These are phyloP conservation scores for Pangasius djambal DNA, from an alignment of 2,797 vertebrate genomes.

Conservation along the genomic window DNA sequence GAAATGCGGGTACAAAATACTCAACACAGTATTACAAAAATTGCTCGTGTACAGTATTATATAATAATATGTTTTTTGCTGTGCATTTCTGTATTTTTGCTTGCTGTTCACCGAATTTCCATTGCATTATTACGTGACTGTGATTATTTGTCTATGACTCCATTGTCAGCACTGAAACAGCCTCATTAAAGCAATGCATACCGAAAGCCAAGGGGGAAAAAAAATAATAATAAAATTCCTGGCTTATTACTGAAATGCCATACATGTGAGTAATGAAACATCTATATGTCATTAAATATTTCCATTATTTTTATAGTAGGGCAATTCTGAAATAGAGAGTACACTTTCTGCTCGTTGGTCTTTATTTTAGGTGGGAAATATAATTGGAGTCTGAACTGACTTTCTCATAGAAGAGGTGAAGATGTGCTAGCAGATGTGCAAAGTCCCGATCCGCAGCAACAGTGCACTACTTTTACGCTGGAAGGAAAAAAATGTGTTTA, in stretches of 20 bases:
- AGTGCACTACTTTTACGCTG: neutral
- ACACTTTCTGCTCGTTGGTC: neutral
- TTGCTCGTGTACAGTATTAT: neutral
- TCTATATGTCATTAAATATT: neutral
- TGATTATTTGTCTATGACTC: neutral
- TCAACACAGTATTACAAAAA: slow-evolving; percentile 13
- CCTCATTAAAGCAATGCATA: neutral
- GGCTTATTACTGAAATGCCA: neutral
- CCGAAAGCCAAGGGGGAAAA: neutral
- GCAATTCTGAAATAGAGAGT: neutral
- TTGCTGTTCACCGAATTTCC: neutral
- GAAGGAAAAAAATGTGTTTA: neutral
- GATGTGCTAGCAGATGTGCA: too few species aligned
- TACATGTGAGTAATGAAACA: neutral
- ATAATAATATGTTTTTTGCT: neutral
- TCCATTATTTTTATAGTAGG: neutral
- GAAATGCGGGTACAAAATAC: slow-evolving; percentile 38
- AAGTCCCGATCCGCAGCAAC: neutral
- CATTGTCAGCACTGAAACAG: neutral
- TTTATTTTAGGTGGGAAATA: neutral
- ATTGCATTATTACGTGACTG: neutral
- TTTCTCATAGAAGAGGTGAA: neutral
- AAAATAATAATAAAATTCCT: neutral
- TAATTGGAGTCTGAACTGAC: neutral
- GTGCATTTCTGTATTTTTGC: neutral